Conservation (phyloP, 2,113 vertebrate species). For the Sebastes fasciatus region DNA sequence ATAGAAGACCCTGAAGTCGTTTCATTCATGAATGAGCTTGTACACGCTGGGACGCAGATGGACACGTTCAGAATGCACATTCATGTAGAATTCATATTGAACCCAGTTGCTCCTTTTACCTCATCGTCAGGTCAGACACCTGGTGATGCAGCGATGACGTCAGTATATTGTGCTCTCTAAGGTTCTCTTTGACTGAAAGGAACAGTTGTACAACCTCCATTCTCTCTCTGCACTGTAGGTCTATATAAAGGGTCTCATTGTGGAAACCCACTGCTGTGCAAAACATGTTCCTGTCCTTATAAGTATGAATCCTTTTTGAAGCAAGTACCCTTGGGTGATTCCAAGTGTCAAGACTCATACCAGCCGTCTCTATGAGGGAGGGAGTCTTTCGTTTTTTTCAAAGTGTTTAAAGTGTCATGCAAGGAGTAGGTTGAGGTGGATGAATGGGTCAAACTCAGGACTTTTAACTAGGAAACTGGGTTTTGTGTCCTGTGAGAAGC, state of each 20-base stretch:
- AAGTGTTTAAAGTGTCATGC: too few species aligned
- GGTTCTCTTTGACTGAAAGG: background rate
- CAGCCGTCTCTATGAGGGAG: background rate
- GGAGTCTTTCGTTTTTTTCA: background rate
- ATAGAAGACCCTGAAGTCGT: slow-evolving; percentile 8
- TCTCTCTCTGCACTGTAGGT: background rate
- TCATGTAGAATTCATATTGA: background rate
- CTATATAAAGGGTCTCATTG: background rate
- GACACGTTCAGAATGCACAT: background rate
- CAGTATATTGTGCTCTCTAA: background rate
- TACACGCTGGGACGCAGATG: background rate
- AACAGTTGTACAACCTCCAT: background rate
- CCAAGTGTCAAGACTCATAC: background rate
- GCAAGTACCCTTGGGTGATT: background rate
- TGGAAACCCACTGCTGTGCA: background rate
- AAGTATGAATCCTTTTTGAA: background rate
- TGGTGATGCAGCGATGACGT: background rate
- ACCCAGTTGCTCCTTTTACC: background rate
- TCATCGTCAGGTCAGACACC: background rate
- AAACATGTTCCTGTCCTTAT: background rate
- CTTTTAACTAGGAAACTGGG: too few species aligned
- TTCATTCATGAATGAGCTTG: slow-evolving; percentile 18
- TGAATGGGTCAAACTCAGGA: too few species aligned
- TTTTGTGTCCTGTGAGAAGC: too few species aligned
- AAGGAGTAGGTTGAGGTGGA: too few species aligned